Percentiles rank a stretch among this genome's conserved stretches.
These are phyloP conservation scores for Caenorhabditis briggsae DNA, from an alignment of 1,140 invertebrate genomes.

Conservation along the genomic window DNA sequence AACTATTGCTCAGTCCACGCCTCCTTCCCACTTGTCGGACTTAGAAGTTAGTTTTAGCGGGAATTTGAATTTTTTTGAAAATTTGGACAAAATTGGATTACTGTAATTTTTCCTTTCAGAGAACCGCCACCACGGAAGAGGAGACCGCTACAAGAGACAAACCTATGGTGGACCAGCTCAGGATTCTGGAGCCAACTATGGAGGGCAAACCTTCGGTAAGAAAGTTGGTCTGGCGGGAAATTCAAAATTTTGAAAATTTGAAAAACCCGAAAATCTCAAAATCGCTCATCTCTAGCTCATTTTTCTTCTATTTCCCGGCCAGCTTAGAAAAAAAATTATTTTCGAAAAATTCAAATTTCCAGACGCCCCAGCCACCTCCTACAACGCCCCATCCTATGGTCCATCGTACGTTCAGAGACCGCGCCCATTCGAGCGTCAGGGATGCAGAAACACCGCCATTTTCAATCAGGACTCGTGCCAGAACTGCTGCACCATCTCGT, in stretches of 20 bases:
- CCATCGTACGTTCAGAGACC: constrained; percentile 19
- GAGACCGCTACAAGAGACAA: constrained; percentile 35
- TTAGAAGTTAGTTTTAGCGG: neutral
- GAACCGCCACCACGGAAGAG: neutral
- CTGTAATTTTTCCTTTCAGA: constrained; percentile 27
- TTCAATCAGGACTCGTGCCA: constrained; percentile 33
- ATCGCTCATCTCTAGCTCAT: too few relatives aligned
- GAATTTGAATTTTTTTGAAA: neutral
- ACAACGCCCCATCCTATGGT: neutral
- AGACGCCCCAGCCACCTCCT: constrained; percentile 18
- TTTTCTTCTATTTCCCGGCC: too few relatives aligned
- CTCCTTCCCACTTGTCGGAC: constrained; percentile 56
- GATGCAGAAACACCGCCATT: constrained; percentile 55
- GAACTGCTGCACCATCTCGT: constrained; percentile 52
- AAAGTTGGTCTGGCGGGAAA: too few relatives aligned
- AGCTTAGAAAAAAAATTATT: too few relatives aligned
- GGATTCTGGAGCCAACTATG: neutral
- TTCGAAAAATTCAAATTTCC: neutral
- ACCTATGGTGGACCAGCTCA: constrained; percentile 28
- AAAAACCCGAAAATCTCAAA: too few relatives aligned
- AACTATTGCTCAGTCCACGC: constrained; percentile 59
- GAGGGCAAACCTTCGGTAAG: neutral
- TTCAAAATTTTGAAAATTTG: too few relatives aligned
- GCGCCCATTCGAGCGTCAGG: constrained; percentile 53
- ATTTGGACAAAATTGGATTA: neutral